Conservation (phyloP, 2,797 vertebrate species). For the Oophaga sylvatica region DNA sequence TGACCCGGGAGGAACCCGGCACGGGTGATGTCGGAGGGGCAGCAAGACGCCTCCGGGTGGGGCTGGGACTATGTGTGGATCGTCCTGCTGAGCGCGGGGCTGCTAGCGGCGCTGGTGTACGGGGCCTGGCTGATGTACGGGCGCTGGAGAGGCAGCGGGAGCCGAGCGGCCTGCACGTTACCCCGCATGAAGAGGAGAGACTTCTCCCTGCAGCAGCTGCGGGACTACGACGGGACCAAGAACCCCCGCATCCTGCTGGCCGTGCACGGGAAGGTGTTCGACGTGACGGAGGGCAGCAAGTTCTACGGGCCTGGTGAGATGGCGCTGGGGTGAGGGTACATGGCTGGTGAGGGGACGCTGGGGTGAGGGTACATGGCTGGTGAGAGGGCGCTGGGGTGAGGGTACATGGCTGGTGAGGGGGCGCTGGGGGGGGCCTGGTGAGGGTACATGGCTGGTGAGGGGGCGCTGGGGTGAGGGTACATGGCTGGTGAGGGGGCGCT, state of each 20-base stretch:
- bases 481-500: too few relatives aligned
- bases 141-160: conserved; percentile 83
- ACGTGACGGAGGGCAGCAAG: conserved; percentile 94
- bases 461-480: too few relatives aligned
- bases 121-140: conserved; percentile 83
- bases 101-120: conserved; percentile 76
- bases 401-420: too few relatives aligned
- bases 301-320: conserved; percentile 95
- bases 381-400: too few relatives aligned
- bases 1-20: conserved; percentile 71
- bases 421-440: not conserved
- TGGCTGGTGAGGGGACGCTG: not conserved
- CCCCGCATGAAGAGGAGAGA: conserved; percentile 97
- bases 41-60: conserved; percentile 72
- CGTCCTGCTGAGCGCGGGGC: conserved; percentile 80
- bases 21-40: conserved; percentile 64
- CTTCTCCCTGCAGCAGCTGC: conserved; percentile 92
- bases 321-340: not conserved
- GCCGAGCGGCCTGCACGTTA: conserved; percentile 79
- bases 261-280: conserved; percentile 97
- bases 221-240: conserved; percentile 88
- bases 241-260: conserved; percentile 95
- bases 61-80: conserved; percentile 74
- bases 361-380: not conserved
- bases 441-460: too few relatives aligned